phyloP scores from a whole-genome alignment of 1,140 invertebrate genomes.

The Pachyrhynchus sulphureomaculatus region DNA sequence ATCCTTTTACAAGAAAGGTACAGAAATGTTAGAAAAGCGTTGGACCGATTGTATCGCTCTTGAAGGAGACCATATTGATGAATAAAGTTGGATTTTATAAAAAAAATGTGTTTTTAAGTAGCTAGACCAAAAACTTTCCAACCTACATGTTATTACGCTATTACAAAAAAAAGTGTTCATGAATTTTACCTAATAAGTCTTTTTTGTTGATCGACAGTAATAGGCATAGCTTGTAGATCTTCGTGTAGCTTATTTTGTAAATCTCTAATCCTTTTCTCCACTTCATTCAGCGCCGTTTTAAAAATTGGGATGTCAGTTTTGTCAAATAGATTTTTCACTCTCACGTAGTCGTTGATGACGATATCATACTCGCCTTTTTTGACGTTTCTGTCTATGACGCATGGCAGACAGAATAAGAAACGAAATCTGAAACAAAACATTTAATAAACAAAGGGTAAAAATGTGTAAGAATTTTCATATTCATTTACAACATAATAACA shows the following conservation, averaged over 20 bases:
- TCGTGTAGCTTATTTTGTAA: conserved; percentile 78
- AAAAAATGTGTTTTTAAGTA: too few species aligned
- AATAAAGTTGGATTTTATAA: too few species aligned
- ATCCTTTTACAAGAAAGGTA: too few species aligned
- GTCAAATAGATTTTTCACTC: conserved; percentile 94
- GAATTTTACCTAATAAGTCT: conserved; percentile 72
- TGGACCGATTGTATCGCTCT: too few species aligned
- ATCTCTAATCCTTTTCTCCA: conserved; percentile 82
- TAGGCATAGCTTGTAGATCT: conserved; percentile 86
- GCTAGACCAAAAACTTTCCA: too few species aligned
- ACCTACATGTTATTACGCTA: too few species aligned
- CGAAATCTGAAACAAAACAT: conserved; percentile 55
- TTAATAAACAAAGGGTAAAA: too few species aligned
- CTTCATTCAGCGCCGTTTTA: conserved; percentile 83
- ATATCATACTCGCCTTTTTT: conserved; percentile 95
- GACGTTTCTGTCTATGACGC: conserved; percentile 92
- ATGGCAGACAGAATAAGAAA: conserved; percentile 94
- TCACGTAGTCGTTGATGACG: conserved; percentile 96
- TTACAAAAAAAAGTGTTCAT: too few species aligned
- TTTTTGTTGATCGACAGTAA: conserved; percentile 90
- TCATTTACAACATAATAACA: too few species aligned
- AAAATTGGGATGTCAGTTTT: conserved; percentile 90
- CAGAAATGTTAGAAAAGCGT: too few species aligned
- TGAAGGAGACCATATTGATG: too few species aligned
- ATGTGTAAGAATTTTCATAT: too few species aligned